Base-by-base conservation (phyloP, 2,888 invertebrate species). In the Parnassius smintheus region DNA sequence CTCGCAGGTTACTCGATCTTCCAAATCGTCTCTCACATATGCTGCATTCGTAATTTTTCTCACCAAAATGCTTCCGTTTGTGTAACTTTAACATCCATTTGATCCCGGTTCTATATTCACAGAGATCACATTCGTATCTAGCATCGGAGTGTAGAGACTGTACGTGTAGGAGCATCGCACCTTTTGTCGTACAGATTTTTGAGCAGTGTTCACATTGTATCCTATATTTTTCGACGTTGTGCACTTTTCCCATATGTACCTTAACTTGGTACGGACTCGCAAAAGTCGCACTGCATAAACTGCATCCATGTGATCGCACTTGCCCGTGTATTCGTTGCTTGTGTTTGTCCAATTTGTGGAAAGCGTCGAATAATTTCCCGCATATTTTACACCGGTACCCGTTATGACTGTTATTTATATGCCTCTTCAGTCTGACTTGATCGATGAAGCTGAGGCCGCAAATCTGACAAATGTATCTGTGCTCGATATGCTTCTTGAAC, bases 1-100 rank as follows among this genome's bases (percentile, higher is more conserved):
- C 76, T 4, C 87, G 68, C 2, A 89, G 61, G 61, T 88, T 88
- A 52, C 93, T 94, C 9, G 93, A 92, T 49, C 93, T 88, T 0
- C 92, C 88, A 54, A 94, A 92, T 69, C 82, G 83, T 52, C 83
- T 88, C 0, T 89, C 87, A 61, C 94, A 94, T n/a, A 93, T 81
- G 49, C 92, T 92, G 65, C 94, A 94, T 1, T 81, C 78, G 62
- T 93, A 93, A 11, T 86, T 82, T 10, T 85, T 90, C 1, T 91
- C 89, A 0, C 88, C 90, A 18, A 82, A 86, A 77, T 93, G 93
- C 49, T 86, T 90, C 22, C 86, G 83, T 57, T 85, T 86, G 65
- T 93, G 93, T 2, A 88, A 63, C 41, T 78, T 86, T 0, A 89
- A 75, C 72, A 82, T 71, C 83, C 83, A 86, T 61, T 84, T 85